phyloP scores from a whole-genome alignment of 2,888 invertebrate species.

The Ophion slaviceki region DNA sequence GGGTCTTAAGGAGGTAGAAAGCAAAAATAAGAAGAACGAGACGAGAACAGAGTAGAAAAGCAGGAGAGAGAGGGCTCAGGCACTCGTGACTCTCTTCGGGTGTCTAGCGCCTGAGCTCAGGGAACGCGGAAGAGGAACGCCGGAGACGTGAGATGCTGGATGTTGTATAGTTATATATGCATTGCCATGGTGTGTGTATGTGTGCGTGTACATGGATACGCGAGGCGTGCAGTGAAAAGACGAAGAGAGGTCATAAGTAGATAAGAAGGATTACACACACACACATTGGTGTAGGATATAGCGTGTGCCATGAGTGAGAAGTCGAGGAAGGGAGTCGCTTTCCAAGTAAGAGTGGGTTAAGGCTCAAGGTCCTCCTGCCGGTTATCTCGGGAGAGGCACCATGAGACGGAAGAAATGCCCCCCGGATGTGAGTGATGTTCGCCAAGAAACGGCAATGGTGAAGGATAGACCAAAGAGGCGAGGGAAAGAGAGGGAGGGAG shows the following conservation, averaged over 20 bases:
- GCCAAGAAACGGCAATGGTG: constrained; percentile 35
- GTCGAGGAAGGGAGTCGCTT: constrained; percentile 75
- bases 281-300: constrained; percentile 46
- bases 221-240: constrained; percentile 19
- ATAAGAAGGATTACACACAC: background rate
- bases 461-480: background rate
- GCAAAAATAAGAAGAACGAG: constrained; percentile 29
- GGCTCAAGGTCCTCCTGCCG: constrained; percentile 80
- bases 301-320: constrained; percentile 70
- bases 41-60: constrained; percentile 35
- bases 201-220: background rate
- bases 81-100: constrained; percentile 65
- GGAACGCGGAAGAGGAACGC: constrained; percentile 64
- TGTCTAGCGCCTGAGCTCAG: constrained; percentile 57
- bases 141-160: constrained; percentile 60
- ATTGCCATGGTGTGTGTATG: background rate
- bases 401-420: constrained; percentile 61
- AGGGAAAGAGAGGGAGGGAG: background rate
- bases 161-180: constrained; percentile 43
- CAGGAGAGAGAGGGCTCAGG: constrained; percentile 59
- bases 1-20: background rate
- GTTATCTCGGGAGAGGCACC: constrained; percentile 71
- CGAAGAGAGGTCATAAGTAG: constrained; percentile 19
- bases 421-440: constrained; percentile 53
- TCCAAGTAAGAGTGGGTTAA: constrained; percentile 82